These are phyloP conservation scores for Plutomurus gul DNA, from an alignment of 1,140 invertebrate genomes.

Conservation along the genomic window DNA sequence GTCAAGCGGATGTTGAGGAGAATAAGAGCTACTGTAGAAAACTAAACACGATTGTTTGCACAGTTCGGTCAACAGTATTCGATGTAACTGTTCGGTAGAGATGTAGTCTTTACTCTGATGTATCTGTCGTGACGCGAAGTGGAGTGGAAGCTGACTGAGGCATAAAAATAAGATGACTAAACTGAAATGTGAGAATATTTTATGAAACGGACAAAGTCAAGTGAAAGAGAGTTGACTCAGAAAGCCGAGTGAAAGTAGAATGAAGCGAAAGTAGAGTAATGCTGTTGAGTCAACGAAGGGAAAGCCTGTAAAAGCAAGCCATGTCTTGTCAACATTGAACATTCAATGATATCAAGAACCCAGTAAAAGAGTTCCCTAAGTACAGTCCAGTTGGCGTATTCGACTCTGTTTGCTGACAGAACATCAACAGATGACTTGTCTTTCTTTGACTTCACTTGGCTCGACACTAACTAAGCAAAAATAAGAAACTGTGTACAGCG, in stretches of 20 bases:
- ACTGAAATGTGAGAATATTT: conserved; percentile 30
- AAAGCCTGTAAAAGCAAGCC: conserved; percentile 12
- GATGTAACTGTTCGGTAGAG: neutral
- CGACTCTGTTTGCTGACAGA: neutral
- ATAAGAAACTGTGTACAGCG: too few species aligned
- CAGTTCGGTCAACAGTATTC: conserved; percentile 1
- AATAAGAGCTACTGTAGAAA: neutral
- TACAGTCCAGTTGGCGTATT: neutral
- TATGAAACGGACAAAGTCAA: conserved; percentile 27
- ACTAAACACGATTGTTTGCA: conserved; percentile 24
- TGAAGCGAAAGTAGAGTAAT: conserved; percentile 7
- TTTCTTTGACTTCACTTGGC: neutral
- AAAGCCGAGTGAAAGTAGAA: conserved; percentile 8
- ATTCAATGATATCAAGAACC: conserved; percentile 6
- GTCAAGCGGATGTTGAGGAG: neutral
- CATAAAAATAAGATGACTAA: conserved; percentile 30
- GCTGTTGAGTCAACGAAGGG: conserved; percentile 22
- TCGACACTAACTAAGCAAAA: too few species aligned
- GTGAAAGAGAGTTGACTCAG: conserved; percentile 17
- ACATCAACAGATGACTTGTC: conserved; percentile 23
- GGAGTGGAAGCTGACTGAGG: conserved; percentile 17
- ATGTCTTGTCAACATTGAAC: conserved; percentile 26
- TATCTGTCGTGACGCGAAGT: conserved; percentile 20
- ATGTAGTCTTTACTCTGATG: conserved; percentile 10
- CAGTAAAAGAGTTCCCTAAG: neutral